phyloP scores from a whole-genome alignment of 2,797 vertebrate species.

The Molossus alvarezi region DNA sequence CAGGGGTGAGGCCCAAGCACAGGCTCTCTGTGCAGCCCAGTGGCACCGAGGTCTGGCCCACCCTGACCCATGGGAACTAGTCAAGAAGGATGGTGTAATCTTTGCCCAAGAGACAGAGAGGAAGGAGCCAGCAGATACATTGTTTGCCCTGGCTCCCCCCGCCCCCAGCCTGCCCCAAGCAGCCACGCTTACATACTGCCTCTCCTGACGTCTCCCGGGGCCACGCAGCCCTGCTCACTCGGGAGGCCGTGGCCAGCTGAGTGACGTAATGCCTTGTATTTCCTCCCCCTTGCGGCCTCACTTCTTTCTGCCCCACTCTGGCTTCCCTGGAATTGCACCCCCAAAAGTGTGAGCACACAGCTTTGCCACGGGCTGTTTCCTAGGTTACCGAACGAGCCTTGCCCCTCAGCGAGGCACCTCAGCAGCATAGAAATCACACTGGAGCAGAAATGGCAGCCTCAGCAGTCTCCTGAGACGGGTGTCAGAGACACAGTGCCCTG shows the following conservation, averaged over 20 bases:
- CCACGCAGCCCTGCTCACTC: rapidly evolving
- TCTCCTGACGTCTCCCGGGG: background rate
- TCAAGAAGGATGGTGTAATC: background rate
- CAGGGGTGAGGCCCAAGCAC: background rate
- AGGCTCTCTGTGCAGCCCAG: background rate
- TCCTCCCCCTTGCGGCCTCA: background rate
- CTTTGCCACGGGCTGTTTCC: background rate
- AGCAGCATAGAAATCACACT: rapidly evolving
- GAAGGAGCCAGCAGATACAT: background rate
- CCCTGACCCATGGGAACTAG: rapidly evolving
- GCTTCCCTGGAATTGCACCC: background rate
- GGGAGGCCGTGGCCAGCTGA: background rate
- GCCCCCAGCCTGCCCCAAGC: background rate
- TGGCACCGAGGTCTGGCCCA: background rate
- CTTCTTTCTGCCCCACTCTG: background rate
- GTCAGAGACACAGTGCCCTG: too few relatives aligned
- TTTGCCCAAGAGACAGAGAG: background rate
- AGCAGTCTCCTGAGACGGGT: background rate
- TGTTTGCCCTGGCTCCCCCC: too few relatives aligned
- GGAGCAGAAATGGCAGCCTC: background rate
- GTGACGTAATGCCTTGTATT: too few relatives aligned
- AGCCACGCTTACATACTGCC: too few relatives aligned
- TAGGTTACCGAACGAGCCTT: rapidly evolving
- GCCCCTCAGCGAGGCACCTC: too few relatives aligned
- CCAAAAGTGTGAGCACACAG: background rate